Percentiles rank a stretch among this genome's conserved stretches.
phyloP scores from a whole-genome alignment of 2,888 invertebrate species.

The Linnaemya tessellans region DNA sequence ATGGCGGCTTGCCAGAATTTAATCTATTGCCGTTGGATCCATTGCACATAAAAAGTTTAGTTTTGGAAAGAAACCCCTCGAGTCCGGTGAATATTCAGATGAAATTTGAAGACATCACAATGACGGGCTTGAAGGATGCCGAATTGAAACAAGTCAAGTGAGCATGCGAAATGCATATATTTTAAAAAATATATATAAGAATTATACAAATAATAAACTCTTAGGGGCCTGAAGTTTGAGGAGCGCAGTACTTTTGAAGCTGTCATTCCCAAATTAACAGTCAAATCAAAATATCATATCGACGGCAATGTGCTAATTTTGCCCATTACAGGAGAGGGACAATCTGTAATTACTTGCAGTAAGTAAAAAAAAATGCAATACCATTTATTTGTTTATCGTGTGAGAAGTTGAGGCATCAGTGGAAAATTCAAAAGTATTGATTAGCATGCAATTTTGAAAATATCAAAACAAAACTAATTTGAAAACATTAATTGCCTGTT shows the following conservation, averaged over 20 bases:
- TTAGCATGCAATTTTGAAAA: no score
- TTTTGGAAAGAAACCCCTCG: constrained; percentile 76
- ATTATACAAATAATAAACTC: neutral
- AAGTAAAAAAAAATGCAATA: constrained; percentile 29
- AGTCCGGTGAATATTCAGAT: constrained; percentile 81
- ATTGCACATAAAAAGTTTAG: constrained; percentile 77
- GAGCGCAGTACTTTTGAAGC: constrained; percentile 74
- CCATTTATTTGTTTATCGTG: no score
- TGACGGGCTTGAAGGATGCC: constrained; percentile 76
- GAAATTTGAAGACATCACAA: constrained; percentile 77
- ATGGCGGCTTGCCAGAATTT: constrained; percentile 77
- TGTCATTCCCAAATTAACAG: constrained; percentile 74
- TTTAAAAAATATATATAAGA: neutral
- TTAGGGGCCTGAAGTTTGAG: constrained; percentile 77
- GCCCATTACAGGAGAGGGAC: constrained; percentile 79
- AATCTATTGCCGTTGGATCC: constrained; percentile 80
- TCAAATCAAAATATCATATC: constrained; percentile 78
- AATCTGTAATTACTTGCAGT: constrained; percentile 75
- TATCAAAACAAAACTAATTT: no score
- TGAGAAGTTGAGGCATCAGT: neutral
- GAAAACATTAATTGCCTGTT: no score
- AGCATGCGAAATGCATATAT: neutral
- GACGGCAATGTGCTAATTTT: constrained; percentile 79
- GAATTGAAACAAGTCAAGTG: constrained; percentile 71
- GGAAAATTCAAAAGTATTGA: no score